Conservation (phyloP, 2,113 vertebrate species). For the Dolichotis patagonum region DNA sequence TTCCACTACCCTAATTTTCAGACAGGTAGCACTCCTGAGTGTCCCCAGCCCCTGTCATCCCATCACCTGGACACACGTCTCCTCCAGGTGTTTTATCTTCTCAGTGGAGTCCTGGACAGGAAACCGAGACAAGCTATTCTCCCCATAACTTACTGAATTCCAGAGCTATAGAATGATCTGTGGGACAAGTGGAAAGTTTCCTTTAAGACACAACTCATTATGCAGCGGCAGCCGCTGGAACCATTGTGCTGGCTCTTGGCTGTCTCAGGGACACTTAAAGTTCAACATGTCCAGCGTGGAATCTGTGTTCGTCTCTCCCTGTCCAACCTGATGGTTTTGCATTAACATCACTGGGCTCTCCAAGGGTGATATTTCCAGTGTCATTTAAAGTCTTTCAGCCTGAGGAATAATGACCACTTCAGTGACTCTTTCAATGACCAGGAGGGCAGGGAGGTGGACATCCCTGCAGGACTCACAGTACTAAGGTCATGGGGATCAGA, state of each 20-base stretch:
- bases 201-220: background rate
- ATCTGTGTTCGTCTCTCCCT: background rate
- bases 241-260: background rate
- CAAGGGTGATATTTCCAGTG: background rate
- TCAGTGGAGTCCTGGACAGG: background rate
- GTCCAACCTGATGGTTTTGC: background rate
- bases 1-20: background rate
- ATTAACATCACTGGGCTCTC: background rate
- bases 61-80: background rate
- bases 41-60: background rate
- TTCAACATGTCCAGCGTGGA: background rate
- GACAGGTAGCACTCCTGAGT: background rate
- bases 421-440: background rate
- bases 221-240: background rate
- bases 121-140: background rate
- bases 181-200: background rate
- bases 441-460: background rate
- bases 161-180: background rate
- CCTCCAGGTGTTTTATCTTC: background rate
- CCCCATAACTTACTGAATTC: background rate
- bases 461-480: background rate
- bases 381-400: background rate
- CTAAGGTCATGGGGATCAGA: background rate
- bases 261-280: background rate
- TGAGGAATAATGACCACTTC: background rate